Base-by-base conservation (phyloP, 2,888 invertebrate species). In the Pecten maximus region DNA sequence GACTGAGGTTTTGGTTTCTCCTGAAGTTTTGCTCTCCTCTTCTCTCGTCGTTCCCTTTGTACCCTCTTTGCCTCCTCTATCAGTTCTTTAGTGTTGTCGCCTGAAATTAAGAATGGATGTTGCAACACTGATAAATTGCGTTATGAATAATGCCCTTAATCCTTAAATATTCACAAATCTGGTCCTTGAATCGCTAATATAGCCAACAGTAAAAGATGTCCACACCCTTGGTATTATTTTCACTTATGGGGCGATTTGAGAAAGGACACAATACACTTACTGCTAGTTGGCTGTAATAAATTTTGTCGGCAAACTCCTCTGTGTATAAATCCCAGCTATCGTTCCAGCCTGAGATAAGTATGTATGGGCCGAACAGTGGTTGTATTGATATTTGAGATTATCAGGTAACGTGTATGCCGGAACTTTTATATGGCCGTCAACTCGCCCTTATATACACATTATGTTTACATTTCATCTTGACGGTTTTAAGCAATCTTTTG, bases 51-150 rank as follows among this genome's bases (percentile, higher is more conserved):
- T 44, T 94, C 94, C 88, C 93, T 88, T 88, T 94, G 94, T 39
- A 94, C 93, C 50, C 92, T 88, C n/a, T 92, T 91, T 39, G 94
- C 94, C n/a, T 92, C 90, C 60, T 94, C 94, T n/a, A 94, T 92
- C 15, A 93, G 90, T 35, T 94, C 94, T 19, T 87, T 94, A 0
- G 94, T 94, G 60, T 94, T 93, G 48, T 93, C 94, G 93, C 74
- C 74, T 74, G 74, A 23, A 23, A 35, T 0, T 35, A 0, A 35
- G 74, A 74, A 54, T n/a, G 2, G 35, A 74, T 28, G 74, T 28
- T 28, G 3, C 12, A 35, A 74, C 28, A 35, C 1, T 28, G 28
- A 74, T 12, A 8, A 28, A 60, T n/a, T 28, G 4, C 28, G 4
- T n/a, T 60, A n/a, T 28, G 4, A 15, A 74, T 60, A 54, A 54